A percentile compares a stretch with the other conserved stretches of the same genome.
Evolutionary conservation across 2,113 vertebrate genomes (phyloP).

Genomic region (Tragelaphus imberbis): DNA sequence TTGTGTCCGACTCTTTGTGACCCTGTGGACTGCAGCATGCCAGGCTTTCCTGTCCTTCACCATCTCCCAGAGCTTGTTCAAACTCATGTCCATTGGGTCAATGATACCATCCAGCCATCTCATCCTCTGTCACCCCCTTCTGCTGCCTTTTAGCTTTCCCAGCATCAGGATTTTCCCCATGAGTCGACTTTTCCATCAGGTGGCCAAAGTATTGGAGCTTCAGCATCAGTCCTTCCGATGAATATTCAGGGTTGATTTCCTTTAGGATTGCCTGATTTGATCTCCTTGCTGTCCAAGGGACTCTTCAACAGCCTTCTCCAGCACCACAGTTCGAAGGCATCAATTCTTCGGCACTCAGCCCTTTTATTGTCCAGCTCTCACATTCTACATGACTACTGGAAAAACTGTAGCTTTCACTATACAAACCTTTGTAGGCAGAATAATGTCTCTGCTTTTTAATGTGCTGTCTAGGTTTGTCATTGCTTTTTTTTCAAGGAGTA

Average conservation of each 20-base stretch:
- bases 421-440: neutral
- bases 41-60: neutral
- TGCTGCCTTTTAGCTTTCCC: neutral
- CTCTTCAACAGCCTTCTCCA: neutral
- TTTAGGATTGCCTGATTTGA: neutral
- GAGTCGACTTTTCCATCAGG: neutral
- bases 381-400: neutral
- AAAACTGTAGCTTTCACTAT: neutral
- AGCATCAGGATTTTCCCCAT: neutral
- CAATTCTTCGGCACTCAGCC: neutral
- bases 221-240: neutral
- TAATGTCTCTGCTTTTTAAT: neutral
- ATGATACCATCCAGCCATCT: neutral
- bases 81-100: neutral
- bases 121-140: neutral
- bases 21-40: neutral
- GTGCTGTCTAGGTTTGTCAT: neutral
- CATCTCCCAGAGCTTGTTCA: neutral
- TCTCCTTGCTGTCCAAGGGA: neutral
- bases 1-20: neutral
- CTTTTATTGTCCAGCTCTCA: neutral
- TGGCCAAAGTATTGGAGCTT: neutral
- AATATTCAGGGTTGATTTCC: neutral
- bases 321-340: neutral
- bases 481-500: neutral